Conservation (phyloP, 2,797 vertebrate species). For the Siniperca undulata region DNA sequence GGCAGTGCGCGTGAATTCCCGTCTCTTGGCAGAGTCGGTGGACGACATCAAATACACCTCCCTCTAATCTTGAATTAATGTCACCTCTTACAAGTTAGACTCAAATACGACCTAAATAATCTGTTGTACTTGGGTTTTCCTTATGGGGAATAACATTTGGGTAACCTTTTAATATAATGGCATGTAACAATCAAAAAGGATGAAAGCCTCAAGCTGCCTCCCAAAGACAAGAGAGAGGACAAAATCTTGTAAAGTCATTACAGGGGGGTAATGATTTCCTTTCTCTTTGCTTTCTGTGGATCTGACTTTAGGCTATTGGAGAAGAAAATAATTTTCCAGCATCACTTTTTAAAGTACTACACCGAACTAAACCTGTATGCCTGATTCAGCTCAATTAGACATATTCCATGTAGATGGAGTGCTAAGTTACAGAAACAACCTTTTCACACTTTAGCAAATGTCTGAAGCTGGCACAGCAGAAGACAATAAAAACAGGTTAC, state of each 20-base stretch:
- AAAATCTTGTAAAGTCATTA: slow-evolving; percentile 75
- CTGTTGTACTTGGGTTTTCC: slow-evolving; percentile 52
- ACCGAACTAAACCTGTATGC: slow-evolving; percentile 40
- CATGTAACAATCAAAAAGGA: slow-evolving; percentile 74
- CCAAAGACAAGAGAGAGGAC: slow-evolving; percentile 66
- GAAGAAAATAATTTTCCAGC: slow-evolving; percentile 60
- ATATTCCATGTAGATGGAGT: slow-evolving; percentile 21
- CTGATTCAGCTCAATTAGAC: slow-evolving; percentile 65
- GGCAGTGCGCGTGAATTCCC: slow-evolving; percentile 26
- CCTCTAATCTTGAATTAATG: slow-evolving; percentile 66
- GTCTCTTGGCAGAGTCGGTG: slow-evolving; percentile 31
- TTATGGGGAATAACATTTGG: slow-evolving; percentile 69
- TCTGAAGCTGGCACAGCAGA: slow-evolving; percentile 32
- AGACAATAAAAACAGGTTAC: slow-evolving; percentile 25
- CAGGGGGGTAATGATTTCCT: slow-evolving; percentile 72
- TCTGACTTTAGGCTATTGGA: slow-evolving; percentile 63
- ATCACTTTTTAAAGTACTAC: slow-evolving; percentile 58
- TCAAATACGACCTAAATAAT: slow-evolving; percentile 66
- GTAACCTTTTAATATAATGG: slow-evolving; percentile 73
- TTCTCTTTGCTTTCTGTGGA: slow-evolving; percentile 63
- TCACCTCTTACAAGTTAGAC: slow-evolving; percentile 58
- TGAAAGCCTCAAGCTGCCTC: slow-evolving; percentile 64
- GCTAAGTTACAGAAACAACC: slow-evolving; percentile 39
- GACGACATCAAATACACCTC: slow-evolving; percentile 67
- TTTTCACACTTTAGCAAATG: slow-evolving; percentile 25